Evolutionary conservation across 2,113 vertebrate species (phyloP).

Genomic region (Rutilus rutilus): DNA sequence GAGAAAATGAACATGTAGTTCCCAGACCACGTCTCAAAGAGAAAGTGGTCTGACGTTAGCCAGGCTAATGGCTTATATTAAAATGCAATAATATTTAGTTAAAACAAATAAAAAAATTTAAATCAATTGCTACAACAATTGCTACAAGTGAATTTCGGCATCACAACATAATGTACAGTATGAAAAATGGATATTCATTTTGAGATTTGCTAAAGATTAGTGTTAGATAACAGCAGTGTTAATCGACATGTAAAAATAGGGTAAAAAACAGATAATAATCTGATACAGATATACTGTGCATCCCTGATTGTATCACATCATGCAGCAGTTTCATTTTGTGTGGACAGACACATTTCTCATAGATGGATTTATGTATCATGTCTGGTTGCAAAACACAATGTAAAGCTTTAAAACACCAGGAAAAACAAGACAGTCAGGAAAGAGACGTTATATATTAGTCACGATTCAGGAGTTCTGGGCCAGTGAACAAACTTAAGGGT

Average conservation of each 20-base stretch:
- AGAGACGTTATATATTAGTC: constrained; percentile 22
- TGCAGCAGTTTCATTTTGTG: not conserved
- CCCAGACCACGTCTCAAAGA: too few relatives aligned
- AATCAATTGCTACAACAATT: not conserved
- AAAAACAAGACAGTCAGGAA: not conserved
- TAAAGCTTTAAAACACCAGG: not conserved
- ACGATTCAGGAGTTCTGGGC: constrained; percentile 17
- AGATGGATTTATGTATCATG: not conserved
- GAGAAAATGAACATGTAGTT: too few relatives aligned
- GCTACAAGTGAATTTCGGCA: not conserved
- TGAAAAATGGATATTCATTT: not conserved
- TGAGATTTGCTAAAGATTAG: not conserved
- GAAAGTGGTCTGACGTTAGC: too few relatives aligned
- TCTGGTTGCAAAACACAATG: constrained; percentile 6
- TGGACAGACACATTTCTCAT: not conserved
- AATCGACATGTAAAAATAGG: not conserved
- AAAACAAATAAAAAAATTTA: not conserved
- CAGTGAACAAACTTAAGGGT: constrained; percentile 38
- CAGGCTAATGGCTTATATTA: not conserved
- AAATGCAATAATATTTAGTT: not conserved
- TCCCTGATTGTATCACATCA: not conserved
- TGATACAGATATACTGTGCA: not conserved
- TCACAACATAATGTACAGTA: not conserved
- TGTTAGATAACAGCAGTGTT: not conserved
- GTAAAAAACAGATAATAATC: not conserved